These are phyloP conservation scores for Amphiprion ocellaris DNA, from an alignment of 2,113 vertebrate genomes.

Conservation along the genomic window DNA sequence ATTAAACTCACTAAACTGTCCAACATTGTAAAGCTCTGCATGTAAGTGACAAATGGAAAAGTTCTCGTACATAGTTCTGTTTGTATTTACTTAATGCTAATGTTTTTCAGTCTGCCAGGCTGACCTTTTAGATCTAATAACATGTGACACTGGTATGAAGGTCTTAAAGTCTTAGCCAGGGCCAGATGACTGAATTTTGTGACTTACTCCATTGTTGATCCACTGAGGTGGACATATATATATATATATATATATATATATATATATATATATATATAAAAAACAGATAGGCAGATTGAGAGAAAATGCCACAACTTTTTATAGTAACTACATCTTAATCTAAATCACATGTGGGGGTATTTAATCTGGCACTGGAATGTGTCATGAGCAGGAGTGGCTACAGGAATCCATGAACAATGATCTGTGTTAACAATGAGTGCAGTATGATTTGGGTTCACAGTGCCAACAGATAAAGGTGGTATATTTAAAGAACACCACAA, in stretches of 20 bases:
- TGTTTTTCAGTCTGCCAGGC: not conserved
- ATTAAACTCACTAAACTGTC: not conserved
- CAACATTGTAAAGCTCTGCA: not conserved
- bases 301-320: conserved; percentile 5
- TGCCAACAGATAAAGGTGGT: too few relatives aligned
- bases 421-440: not conserved
- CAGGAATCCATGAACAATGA: not conserved
- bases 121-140: conserved; percentile 8
- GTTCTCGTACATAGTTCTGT: not conserved
- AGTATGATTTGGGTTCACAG: not conserved
- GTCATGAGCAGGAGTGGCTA: not conserved
- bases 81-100: not conserved
- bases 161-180: conserved; percentile 11
- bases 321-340: conserved; percentile 54
- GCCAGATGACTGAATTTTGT: conserved; percentile 14
- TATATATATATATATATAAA: not conserved
- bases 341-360: conserved; percentile 62
- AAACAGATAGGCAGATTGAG: not conserved
- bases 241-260: too few relatives aligned
- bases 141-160: not conserved
- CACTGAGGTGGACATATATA: not conserved
- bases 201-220: not conserved
- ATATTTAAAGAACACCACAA: too few relatives aligned
- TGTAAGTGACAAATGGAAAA: not conserved
- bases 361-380: conserved; percentile 58